Percentiles rank a stretch among this genome's conserved stretches.
Evolutionary conservation across 1,140 invertebrate genomes (phyloP).

Genomic region (Andricus grossulariae): DNA sequence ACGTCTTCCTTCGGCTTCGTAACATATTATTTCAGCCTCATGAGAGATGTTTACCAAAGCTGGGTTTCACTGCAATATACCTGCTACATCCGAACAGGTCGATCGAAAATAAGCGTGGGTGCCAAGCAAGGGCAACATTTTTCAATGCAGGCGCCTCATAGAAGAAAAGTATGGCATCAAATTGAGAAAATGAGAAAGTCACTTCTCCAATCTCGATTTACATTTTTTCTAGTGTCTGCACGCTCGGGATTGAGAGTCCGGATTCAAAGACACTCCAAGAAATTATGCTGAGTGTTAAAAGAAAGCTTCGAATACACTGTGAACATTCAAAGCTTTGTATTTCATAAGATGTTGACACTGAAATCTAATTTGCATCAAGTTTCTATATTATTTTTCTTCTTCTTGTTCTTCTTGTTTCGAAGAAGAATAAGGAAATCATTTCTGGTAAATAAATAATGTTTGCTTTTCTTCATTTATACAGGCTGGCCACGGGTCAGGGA

Average conservation of each 20-base stretch:
- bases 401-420: too few relatives aligned
- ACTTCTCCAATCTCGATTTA: slow-evolving; percentile 17
- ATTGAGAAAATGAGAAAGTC: slow-evolving; percentile 21
- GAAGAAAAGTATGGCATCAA: slow-evolving; percentile 4
- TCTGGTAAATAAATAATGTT: slow-evolving; percentile 1
- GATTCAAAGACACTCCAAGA: slow-evolving; percentile 24
- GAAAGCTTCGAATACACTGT: slow-evolving; percentile 5
- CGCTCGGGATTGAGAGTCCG: not conserved
- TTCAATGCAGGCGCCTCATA: slow-evolving; percentile 22
- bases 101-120: not conserved
- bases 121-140: slow-evolving; percentile 12
- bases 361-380: not conserved
- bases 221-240: slow-evolving; percentile 28
- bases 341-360: slow-evolving; percentile 21
- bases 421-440: too few relatives aligned
- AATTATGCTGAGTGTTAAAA: slow-evolving; percentile 26
- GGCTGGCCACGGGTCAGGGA: too few relatives aligned
- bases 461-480: slow-evolving; percentile 12
- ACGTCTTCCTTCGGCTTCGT: slow-evolving; percentile 50
- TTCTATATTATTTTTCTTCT: too few relatives aligned
- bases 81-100: slow-evolving; percentile 35
- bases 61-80: slow-evolving; percentile 45
- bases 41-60: slow-evolving; percentile 59
- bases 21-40: slow-evolving; percentile 59
- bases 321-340: slow-evolving; percentile 23